Evolutionary conservation across 2,888 invertebrate species (phyloP).

Genomic region (Phyllotreta striolata): DNA sequence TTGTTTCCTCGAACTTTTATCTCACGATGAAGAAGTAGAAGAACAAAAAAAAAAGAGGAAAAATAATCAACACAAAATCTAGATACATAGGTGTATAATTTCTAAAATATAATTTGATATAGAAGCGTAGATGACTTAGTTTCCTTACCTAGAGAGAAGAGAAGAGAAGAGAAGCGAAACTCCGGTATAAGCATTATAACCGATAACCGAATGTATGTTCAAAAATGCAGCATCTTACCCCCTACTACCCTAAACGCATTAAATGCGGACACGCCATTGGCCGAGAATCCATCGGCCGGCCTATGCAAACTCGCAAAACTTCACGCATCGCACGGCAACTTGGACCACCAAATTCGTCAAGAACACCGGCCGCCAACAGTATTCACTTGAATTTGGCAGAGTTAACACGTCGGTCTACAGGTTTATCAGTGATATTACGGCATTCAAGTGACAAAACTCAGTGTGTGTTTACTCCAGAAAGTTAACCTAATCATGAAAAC

Average conservation of each 20-base stretch:
- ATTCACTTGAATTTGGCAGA: slow-evolving; percentile 37
- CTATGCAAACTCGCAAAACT: slow-evolving; percentile 59
- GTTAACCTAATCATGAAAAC: slow-evolving; percentile 30
- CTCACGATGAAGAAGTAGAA: too few species aligned
- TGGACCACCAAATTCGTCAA: slow-evolving; percentile 57
- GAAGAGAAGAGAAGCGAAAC: not conserved
- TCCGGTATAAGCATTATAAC: slow-evolving; percentile 48
- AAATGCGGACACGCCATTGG: slow-evolving; percentile 58
- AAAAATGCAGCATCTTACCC: slow-evolving; percentile 61
- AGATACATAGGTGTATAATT: too few species aligned
- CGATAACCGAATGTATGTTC: slow-evolving; percentile 53
- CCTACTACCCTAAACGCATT: slow-evolving; percentile 58
- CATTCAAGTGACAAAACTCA: slow-evolving; percentile 29
- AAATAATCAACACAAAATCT: too few species aligned
- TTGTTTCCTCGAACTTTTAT: too few species aligned
- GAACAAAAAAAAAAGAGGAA: too few species aligned
- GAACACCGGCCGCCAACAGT: slow-evolving; percentile 42
- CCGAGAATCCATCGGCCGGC: slow-evolving; percentile 55
- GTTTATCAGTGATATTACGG: slow-evolving; percentile 47
- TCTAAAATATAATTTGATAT: too few species aligned
- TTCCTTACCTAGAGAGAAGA: slow-evolving; percentile 8
- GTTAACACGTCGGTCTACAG: slow-evolving; percentile 30
- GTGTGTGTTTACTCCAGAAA: slow-evolving; percentile 34
- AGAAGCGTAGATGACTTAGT: slow-evolving; percentile 8
- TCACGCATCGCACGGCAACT: slow-evolving; percentile 51